Evolutionary conservation across 1,140 invertebrate species (phyloP).

Genomic region (Ephestia elutella): DNA sequence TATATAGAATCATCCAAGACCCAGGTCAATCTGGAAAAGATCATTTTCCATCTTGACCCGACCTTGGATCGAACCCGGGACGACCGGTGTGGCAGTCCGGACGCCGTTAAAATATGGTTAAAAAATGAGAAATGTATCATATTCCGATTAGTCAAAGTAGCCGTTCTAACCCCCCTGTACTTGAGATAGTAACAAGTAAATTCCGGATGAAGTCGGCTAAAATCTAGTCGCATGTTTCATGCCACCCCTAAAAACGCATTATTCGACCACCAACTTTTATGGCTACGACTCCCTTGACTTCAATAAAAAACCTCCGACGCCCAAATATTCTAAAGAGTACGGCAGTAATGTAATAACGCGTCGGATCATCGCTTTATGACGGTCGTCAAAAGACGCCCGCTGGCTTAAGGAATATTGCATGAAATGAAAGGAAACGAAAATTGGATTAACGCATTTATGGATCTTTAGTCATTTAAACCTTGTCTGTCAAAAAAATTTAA

Average conservation of each 20-base stretch:
- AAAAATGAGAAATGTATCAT: too few relatives aligned
- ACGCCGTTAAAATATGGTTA: too few relatives aligned
- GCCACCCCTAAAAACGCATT: not conserved
- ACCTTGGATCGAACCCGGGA: too few relatives aligned
- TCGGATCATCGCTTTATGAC: not conserved
- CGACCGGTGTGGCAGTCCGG: too few relatives aligned
- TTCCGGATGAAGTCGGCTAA: too few relatives aligned
- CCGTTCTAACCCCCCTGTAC: too few relatives aligned
- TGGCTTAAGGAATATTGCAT: not conserved
- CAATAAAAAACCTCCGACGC: constrained; percentile 1
- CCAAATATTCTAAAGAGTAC: constrained; percentile 5
- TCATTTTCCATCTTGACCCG: too few relatives aligned
- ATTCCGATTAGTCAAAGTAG: too few relatives aligned
- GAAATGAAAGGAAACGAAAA: not conserved
- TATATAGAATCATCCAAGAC: too few relatives aligned
- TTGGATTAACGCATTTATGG: not conserved
- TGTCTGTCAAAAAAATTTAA: too few relatives aligned
- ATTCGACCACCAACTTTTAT: not conserved
- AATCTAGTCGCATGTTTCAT: not conserved
- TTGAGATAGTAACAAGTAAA: too few relatives aligned
- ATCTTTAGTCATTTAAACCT: not conserved
- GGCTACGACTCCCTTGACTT: not conserved
- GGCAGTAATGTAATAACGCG: constrained; percentile 6
- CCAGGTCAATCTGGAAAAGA: too few relatives aligned
- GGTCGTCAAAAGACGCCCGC: not conserved